A percentile compares a stretch with the other conserved stretches of the same genome.
Evolutionary conservation across 2,797 vertebrate genomes (phyloP).

Genomic region (Selene dorsalis): DNA sequence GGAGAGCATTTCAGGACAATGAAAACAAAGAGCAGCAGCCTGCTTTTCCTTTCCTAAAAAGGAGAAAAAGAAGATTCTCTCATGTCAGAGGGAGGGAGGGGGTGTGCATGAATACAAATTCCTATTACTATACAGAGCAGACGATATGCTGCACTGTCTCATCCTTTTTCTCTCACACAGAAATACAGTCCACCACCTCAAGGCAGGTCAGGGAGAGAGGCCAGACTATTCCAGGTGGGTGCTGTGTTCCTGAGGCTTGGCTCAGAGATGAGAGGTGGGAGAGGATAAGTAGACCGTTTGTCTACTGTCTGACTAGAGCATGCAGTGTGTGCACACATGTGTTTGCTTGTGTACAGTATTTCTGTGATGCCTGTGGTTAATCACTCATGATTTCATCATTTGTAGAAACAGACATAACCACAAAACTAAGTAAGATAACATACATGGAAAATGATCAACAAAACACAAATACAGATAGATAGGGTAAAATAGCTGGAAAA

Average conservation of each 20-base stretch:
- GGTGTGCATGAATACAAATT: slow-evolving; percentile 52
- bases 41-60: slow-evolving; percentile 53
- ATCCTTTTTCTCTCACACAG: slow-evolving; percentile 26
- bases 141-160: slow-evolving; percentile 18
- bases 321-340: slow-evolving; percentile 22
- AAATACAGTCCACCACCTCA: slow-evolving; percentile 54
- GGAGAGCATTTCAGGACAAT: slow-evolving; percentile 48
- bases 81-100: slow-evolving; percentile 8
- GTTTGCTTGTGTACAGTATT: slow-evolving; percentile 26
- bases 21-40: slow-evolving; percentile 34
- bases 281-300: slow-evolving; percentile 59
- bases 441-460: neutral
- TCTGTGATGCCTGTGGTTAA: slow-evolving; percentile 24
- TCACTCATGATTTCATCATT: slow-evolving; percentile 33
- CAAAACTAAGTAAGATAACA: neutral
- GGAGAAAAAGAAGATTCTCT: slow-evolving; percentile 34
- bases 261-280: slow-evolving; percentile 67
- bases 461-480: neutral
- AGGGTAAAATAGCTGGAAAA: neutral
- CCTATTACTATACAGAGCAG: slow-evolving; percentile 15
- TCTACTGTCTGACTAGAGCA: slow-evolving; percentile 62
- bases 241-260: slow-evolving; percentile 70
- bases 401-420: neutral
- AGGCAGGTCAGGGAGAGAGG: slow-evolving; percentile 71
- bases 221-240: slow-evolving; percentile 80